Percentiles rank a stretch among this genome's conserved stretches.
Evolutionary conservation across 2,888 invertebrate species (phyloP).

Genomic region (Mimachlamys varia): DNA sequence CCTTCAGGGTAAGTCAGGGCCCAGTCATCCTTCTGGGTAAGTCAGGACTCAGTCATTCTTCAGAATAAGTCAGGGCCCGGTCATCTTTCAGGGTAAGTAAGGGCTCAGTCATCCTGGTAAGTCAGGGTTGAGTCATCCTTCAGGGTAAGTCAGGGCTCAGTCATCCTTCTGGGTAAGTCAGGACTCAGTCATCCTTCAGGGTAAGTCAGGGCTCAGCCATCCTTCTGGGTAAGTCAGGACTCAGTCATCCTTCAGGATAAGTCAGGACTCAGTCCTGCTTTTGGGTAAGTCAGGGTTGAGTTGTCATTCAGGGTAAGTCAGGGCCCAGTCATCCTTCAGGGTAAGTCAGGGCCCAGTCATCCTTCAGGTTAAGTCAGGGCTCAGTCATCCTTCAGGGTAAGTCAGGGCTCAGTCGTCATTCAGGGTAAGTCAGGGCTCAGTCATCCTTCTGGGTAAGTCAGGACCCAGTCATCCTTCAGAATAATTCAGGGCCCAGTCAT

Average conservation of each 20-base stretch:
- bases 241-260: constrained; percentile 90
- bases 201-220: constrained; percentile 96
- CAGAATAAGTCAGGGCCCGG: constrained; percentile 78
- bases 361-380: no score
- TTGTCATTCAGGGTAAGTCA: no score
- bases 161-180: no score
- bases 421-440: no score
- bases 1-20: constrained; percentile 82
- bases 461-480: no score
- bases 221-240: constrained; percentile 82
- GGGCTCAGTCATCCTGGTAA: constrained; percentile 72
- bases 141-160: no score
- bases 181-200: constrained; percentile 95
- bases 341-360: no score
- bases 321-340: no score
- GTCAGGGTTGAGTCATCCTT: neutral
- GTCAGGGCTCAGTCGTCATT: no score
- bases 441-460: neutral
- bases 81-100: neutral
- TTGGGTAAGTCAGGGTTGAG: no score
- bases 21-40: neutral
- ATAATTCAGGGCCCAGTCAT: constrained; percentile 98
- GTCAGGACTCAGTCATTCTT: constrained; percentile 90
- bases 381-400: no score
- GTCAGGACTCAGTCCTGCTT: neutral